Base-by-base conservation (phyloP, 2,888 invertebrate genomes). In the Aphidius colemani region DNA sequence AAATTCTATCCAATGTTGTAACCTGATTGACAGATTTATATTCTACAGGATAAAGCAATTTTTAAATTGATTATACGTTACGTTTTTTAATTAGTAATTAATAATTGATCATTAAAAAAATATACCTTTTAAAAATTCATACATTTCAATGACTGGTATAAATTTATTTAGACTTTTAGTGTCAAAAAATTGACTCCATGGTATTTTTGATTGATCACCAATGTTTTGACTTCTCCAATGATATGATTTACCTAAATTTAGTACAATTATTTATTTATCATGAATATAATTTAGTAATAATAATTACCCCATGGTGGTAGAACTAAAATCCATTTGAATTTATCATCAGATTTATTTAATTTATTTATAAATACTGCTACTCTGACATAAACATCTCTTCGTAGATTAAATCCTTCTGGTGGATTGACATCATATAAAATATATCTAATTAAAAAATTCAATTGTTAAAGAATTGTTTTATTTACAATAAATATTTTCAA, bases 331-430 rank as follows among this genome's bases (percentile, higher is more conserved):
- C 89, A 88, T 63, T 87, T 84, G 18, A 80, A 80, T 64, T 80
- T 78, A 0, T 83, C 82, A 9, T 83, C 79, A 43, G 9, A n/a
- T 64, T 88, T 58, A 41, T 70, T 85, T 61, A 95, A 84, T 65
- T 89, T 87, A 43, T 90, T 86, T 0, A 94, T 85, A 77, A 97
- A 89, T 55, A 93, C 90, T 1, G 97, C 96, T 74, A 96, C 86
- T 71, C 98, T 87, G 86, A 98, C 90, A 77, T 95, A 98, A 2
- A 99, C 98, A 85, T 99, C 98, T 45, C 98, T 87, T 11, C 97
- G 86, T 67, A 99, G 86, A 85, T 99, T 99, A 78, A 99, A 99
- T 0, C 99, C 99, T 85, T 99, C 98, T 0, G 93, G 91, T 3
- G 90, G 91, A 85, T 98, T 98, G 0, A 98, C 91, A 79, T 97